A percentile compares a stretch with the other conserved stretches of the same genome.
These are phyloP conservation scores for Mesocricetus auratus DNA, from an alignment of 2,113 vertebrate species.

Conservation along the genomic window DNA sequence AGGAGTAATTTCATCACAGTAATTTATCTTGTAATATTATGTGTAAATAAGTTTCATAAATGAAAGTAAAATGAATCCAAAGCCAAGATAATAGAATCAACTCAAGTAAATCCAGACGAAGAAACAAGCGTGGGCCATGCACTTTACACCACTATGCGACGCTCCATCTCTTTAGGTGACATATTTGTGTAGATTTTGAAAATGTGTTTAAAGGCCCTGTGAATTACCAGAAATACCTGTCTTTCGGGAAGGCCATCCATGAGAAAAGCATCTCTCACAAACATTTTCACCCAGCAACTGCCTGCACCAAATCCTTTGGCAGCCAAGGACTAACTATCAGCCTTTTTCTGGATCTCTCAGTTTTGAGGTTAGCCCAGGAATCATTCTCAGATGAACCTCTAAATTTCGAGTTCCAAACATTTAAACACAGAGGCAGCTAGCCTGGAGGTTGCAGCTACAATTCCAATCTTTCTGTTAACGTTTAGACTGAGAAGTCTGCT, in stretches of 20 bases:
- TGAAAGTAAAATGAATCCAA: not conserved
- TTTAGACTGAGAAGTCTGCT: constrained; percentile 10
- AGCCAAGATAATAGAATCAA: not conserved
- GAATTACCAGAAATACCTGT: not conserved
- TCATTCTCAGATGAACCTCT: constrained; percentile 43
- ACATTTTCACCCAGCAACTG: not conserved
- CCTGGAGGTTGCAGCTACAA: not conserved
- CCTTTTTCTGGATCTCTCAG: constrained; percentile 27
- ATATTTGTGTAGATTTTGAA: not conserved
- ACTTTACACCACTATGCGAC: not conserved
- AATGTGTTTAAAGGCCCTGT: not conserved
- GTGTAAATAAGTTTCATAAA: not conserved
- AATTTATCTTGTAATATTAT: not conserved
- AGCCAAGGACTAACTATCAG: not conserved
- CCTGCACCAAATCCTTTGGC: constrained; percentile 5
- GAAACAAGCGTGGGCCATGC: not conserved
- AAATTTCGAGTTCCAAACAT: constrained; percentile 60
- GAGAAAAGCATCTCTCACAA: not conserved
- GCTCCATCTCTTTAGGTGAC: not conserved
- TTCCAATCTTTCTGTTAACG: constrained; percentile 11
- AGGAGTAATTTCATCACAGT: not conserved
- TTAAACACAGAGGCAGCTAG: constrained; percentile 58
- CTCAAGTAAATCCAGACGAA: not conserved
- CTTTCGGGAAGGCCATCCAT: not conserved
- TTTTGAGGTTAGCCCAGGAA: constrained; percentile 44